phyloP scores from a whole-genome alignment of 2,797 vertebrate genomes.

The Meda fulgida region DNA sequence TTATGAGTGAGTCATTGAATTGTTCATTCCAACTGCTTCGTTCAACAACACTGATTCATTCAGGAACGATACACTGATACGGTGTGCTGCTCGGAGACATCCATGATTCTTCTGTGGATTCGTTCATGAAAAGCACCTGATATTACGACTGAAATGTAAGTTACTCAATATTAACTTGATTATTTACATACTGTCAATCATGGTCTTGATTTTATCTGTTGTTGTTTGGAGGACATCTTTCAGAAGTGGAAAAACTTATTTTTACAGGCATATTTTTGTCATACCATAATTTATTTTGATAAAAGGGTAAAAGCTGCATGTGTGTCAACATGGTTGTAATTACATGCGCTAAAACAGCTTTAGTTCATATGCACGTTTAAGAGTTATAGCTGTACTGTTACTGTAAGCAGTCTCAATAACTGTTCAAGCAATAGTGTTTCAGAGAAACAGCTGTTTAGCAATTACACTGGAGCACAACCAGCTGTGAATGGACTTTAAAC shows the following conservation, averaged over 20 bases:
- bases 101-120: background rate
- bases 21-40: no score
- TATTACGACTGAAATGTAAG: background rate
- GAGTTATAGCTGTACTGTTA: background rate
- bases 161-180: background rate
- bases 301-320: background rate
- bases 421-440: background rate
- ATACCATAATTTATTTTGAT: background rate
- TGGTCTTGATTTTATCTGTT: background rate
- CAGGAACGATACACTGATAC: no score
- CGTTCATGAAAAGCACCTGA: background rate
- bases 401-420: conserved; percentile 16
- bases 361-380: background rate
- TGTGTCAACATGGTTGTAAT: background rate
- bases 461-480: conserved; percentile 4
- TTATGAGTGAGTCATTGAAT: no score
- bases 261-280: background rate
- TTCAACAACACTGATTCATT: background rate
- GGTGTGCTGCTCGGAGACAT: background rate
- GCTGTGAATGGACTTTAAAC: conserved; percentile 3
- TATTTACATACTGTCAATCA: background rate
- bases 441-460: conserved; percentile 34
- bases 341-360: background rate
- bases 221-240: background rate
- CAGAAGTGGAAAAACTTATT: background rate